phyloP scores from a whole-genome alignment of 2,797 vertebrate species.

The Chelon labrosus region DNA sequence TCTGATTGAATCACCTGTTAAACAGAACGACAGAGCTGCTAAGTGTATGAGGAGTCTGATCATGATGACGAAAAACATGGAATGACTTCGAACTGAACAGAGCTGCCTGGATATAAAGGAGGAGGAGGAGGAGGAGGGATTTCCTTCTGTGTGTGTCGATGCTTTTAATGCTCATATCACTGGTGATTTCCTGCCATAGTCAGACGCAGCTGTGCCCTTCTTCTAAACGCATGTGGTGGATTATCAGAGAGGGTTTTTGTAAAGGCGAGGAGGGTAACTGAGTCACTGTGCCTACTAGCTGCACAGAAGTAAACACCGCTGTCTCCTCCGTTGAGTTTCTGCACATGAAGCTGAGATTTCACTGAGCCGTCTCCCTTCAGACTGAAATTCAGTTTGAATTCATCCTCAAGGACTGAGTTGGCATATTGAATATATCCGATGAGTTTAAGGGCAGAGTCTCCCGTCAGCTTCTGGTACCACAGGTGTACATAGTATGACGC shows the following conservation, averaged over 20 bases:
- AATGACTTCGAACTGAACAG: not conserved
- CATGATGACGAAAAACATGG: conserved; percentile 27
- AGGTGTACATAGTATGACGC: not conserved
- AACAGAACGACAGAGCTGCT: conserved; percentile 37
- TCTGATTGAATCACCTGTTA: conserved; percentile 39
- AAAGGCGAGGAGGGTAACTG: not conserved
- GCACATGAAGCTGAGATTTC: conserved; percentile 27
- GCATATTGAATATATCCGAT: not conserved
- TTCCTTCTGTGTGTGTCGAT: not conserved
- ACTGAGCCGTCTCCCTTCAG: conserved; percentile 41
- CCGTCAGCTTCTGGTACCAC: conserved; percentile 36
- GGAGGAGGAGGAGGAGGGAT: not conserved
- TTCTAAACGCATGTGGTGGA: not conserved
- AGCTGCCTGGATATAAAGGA: conserved; percentile 2
- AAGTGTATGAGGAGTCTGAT: conserved; percentile 31
- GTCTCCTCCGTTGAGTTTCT: conserved; percentile 31
- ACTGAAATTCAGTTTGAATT: not conserved
- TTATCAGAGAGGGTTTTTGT: conserved; percentile 46
- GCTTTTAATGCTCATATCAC: conserved; percentile 15
- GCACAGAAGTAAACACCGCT: conserved; percentile 48
- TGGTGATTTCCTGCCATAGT: conserved; percentile 21
- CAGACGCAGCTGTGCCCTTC: conserved; percentile 22
- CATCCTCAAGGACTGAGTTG: not conserved
- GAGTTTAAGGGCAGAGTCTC: conserved; percentile 24
- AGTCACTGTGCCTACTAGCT: conserved; percentile 50